phyloP scores from a whole-genome alignment of 2,113 vertebrate species.

The Chlorocebus sabaeus region DNA sequence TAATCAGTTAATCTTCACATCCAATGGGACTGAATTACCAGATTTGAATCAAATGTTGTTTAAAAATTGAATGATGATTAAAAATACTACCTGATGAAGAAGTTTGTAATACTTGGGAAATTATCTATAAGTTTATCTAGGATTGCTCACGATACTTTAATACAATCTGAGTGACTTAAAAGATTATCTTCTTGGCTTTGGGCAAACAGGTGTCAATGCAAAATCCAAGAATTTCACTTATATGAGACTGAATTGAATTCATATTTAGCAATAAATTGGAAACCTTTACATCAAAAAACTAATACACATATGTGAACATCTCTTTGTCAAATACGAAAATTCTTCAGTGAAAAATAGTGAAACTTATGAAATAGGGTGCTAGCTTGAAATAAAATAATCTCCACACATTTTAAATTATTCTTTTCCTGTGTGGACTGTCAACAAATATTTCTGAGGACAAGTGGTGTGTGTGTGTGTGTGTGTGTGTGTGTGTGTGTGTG shows the following conservation, averaged over 20 bases:
- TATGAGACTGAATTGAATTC: neutral
- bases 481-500: neutral
- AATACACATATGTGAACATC: neutral
- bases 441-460: neutral
- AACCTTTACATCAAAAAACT: neutral
- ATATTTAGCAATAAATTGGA: neutral
- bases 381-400: neutral
- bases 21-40: neutral
- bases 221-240: neutral
- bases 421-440: neutral
- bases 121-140: neutral
- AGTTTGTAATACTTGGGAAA: neutral
- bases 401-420: neutral
- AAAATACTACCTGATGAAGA: neutral
- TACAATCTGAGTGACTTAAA: neutral
- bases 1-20: neutral
- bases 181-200: neutral
- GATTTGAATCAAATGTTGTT: conserved; percentile 6
- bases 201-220: neutral
- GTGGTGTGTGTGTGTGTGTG: too few relatives aligned
- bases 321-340: neutral
- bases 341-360: neutral
- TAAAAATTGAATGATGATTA: neutral
- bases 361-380: neutral
- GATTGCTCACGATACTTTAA: neutral